A percentile compares a stretch with the other conserved stretches of the same genome.
These are phyloP conservation scores for Amaurobius ferox DNA, from an alignment of 2,888 invertebrate genomes.

Conservation along the genomic window DNA sequence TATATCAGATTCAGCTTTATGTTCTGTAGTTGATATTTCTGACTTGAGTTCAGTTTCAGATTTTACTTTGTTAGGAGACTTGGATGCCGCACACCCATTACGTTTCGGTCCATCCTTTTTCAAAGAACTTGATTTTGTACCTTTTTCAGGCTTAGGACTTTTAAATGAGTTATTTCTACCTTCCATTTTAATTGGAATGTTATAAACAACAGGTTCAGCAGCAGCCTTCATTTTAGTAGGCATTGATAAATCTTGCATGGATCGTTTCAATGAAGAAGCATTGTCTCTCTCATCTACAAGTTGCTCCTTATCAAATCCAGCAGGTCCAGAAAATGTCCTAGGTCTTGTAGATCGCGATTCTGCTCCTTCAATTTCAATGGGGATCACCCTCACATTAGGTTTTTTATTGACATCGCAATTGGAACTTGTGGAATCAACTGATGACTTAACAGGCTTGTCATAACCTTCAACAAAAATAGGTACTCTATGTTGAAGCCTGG, in stretches of 20 bases:
- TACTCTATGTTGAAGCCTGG: conserved; percentile 56
- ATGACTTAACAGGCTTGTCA: not conserved
- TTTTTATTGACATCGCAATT: conserved; percentile 29
- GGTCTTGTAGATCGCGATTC: conserved; percentile 9
- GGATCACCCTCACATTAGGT: conserved; percentile 43
- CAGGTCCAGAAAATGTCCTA: conserved; percentile 20
- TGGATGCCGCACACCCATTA: not conserved
- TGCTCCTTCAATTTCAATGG: conserved; percentile 46
- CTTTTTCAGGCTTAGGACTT: not conserved
- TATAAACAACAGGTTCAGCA: conserved; percentile 29
- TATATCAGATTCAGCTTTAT: not conserved
- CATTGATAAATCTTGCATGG: not conserved
- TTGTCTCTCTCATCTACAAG: not conserved
- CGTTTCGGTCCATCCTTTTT: not conserved
- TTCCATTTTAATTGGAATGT: conserved; percentile 57
- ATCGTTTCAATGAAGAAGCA: not conserved
- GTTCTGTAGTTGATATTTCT: not conserved
- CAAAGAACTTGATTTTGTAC: not conserved
- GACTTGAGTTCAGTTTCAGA: not conserved
- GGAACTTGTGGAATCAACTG: conserved; percentile 14
- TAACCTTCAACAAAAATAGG: conserved; percentile 42
- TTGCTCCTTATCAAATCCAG: not conserved
- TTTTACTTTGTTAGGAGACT: conserved; percentile 4
- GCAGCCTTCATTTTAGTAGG: not conserved
- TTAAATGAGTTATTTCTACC: not conserved